Conservation (phyloP, 1,140 invertebrate species). For the Achatina immaculata region DNA sequence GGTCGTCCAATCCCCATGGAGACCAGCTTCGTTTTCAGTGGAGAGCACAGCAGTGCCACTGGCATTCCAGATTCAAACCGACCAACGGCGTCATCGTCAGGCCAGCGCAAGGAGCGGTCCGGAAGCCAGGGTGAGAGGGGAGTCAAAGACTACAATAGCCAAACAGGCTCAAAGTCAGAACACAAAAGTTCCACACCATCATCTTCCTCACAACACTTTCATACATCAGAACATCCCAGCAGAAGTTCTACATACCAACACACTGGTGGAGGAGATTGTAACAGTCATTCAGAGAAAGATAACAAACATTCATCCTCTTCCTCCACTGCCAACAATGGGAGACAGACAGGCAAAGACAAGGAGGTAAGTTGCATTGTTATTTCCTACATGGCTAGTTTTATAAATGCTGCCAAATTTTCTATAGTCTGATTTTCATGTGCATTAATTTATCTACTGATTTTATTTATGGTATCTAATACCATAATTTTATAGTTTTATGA, state of each 20-base stretch:
- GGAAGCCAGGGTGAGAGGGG: conserved; percentile 15
- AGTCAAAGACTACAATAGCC: conserved; percentile 12
- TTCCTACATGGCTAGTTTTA: too few relatives aligned
- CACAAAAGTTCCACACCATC: conserved; percentile 6
- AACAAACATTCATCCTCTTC: background rate
- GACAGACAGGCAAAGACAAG: conserved; percentile 28
- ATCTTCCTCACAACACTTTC: background rate
- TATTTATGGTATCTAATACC: too few relatives aligned
- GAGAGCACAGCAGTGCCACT: conserved; percentile 16
- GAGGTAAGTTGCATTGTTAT: conserved; percentile 18
- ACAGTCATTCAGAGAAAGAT: conserved; percentile 19
- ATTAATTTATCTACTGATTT: too few relatives aligned
- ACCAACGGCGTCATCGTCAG: conserved; percentile 1
- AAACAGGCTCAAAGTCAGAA: background rate
- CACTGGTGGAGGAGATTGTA: background rate
- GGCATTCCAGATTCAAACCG: background rate
- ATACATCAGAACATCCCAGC: too few relatives aligned
- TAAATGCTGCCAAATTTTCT: too few relatives aligned
- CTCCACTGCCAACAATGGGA: conserved; percentile 29
- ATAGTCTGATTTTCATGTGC: too few relatives aligned
- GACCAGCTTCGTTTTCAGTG: conserved; percentile 24
- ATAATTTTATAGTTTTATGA: too few relatives aligned
- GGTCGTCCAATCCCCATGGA: conserved; percentile 35
- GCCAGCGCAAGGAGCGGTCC: conserved; percentile 5
- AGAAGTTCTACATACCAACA: background rate